Conservation (phyloP, 2,113 vertebrate genomes). For the Lophochroa leadbeateri region DNA sequence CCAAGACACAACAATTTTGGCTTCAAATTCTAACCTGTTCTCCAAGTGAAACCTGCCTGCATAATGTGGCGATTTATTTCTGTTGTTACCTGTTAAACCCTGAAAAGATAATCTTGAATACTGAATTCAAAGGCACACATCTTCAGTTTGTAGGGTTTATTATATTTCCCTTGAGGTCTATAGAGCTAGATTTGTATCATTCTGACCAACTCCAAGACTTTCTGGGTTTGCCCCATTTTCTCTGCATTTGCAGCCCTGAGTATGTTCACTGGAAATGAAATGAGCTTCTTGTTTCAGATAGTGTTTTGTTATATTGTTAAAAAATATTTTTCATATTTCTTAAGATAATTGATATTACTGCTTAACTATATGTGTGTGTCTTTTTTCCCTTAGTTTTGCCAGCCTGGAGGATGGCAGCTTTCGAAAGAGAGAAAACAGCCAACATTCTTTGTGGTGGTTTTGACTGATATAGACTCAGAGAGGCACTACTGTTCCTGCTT, state of each 20-base stretch:
- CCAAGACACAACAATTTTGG: background rate
- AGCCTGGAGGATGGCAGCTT: constrained; percentile 94
- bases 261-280: background rate
- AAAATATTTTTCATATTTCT: background rate
- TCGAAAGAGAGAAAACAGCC: constrained; percentile 91
- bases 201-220: background rate
- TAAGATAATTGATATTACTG: background rate
- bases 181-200: background rate
- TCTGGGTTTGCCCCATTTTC: background rate
- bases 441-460: constrained; percentile 94
- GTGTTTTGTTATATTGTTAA: background rate
- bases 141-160: background rate
- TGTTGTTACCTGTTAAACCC: background rate
- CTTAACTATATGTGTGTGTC: background rate
- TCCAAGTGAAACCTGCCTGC: background rate
- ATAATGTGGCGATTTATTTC: background rate
- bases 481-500: constrained; percentile 97
- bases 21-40: background rate
- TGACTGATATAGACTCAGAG: constrained; percentile 98
- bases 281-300: background rate
- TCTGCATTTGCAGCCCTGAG: background rate
- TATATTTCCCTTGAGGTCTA: background rate
- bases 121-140: background rate
- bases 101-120: background rate
- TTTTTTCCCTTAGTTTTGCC: constrained; percentile 88